Conservation (phyloP, 2,113 vertebrate species). For the Geococcyx californianus region DNA sequence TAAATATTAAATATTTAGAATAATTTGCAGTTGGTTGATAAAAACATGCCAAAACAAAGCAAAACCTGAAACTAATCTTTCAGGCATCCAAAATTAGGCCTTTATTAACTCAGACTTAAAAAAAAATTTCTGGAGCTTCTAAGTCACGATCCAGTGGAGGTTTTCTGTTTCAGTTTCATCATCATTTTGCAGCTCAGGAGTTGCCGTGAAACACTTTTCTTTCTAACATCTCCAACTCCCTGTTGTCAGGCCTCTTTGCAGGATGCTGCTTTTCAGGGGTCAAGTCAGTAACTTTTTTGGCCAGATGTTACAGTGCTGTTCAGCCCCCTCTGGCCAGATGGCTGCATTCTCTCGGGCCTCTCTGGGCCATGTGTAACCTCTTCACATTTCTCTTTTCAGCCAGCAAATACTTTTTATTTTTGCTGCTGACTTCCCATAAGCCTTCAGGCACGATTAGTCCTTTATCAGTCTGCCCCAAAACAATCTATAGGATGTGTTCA, state of each 20-base stretch:
- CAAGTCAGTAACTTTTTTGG: not conserved
- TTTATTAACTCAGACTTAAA: not conserved
- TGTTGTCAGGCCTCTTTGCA: not conserved
- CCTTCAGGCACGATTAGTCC: not conserved
- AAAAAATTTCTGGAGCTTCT: not conserved
- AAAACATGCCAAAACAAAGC: not conserved
- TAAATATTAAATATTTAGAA: not conserved
- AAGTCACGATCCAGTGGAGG: not conserved
- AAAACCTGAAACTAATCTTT: not conserved
- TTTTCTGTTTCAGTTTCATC: not conserved
- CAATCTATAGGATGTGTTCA: not conserved
- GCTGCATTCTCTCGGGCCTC: not conserved
- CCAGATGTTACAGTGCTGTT: rapidly evolving
- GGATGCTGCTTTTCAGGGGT: not conserved
- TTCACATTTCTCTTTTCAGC: not conserved
- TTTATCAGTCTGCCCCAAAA: not conserved
- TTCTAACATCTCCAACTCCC: not conserved
- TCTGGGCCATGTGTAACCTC: rapidly evolving
- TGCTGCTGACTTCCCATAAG: not conserved
- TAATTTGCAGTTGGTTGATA: not conserved
- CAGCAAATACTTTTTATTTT: not conserved
- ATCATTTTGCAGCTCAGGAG: not conserved
- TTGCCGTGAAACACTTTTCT: not conserved
- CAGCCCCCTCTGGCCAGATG: not conserved
- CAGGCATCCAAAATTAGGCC: not conserved